Evolutionary conservation across 2,888 invertebrate genomes (phyloP).

Genomic region (Drosophila kambysellisi): DNA sequence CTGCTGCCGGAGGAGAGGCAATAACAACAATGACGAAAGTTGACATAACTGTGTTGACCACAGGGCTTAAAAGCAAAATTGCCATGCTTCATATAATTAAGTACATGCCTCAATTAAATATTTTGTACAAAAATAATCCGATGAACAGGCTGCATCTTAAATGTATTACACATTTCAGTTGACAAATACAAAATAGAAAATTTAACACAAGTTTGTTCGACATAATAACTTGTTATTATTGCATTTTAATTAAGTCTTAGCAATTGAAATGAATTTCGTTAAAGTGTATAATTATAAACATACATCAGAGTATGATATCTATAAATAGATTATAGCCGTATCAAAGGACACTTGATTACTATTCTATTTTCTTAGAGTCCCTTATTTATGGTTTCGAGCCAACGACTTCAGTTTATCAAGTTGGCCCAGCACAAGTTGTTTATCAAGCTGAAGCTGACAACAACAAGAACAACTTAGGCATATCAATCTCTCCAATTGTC

Average conservation of each 20-base stretch:
- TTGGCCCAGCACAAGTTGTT: conserved; percentile 14
- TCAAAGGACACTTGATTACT: conserved; percentile 17
- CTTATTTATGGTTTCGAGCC: conserved; percentile 25
- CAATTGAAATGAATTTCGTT: background rate
- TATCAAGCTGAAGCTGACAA: conserved; percentile 19
- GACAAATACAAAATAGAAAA: background rate
- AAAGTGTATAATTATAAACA: conserved; percentile 7
- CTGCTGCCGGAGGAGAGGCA: conserved; percentile 19
- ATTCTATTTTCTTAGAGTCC: conserved; percentile 1
- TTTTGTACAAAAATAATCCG: background rate
- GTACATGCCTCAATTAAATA: background rate
- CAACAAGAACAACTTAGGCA: conserved; percentile 2
- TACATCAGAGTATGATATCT: background rate
- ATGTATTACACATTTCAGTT: background rate
- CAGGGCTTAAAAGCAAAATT: conserved; percentile 1
- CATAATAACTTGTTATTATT: conserved; percentile 12
- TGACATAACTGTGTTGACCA: conserved; percentile 33
- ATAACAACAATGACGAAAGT: conserved; percentile 23
- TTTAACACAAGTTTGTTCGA: background rate
- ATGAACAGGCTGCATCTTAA: background rate
- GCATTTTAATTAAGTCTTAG: conserved; percentile 5
- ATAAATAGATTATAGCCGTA: background rate
- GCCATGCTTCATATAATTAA: conserved; percentile 1
- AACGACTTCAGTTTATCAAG: conserved; percentile 21
- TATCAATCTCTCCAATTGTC: conserved; percentile 20